Evolutionary conservation across 2,888 invertebrate species (phyloP).

Genomic region (Dicyrtoma fusca): DNA sequence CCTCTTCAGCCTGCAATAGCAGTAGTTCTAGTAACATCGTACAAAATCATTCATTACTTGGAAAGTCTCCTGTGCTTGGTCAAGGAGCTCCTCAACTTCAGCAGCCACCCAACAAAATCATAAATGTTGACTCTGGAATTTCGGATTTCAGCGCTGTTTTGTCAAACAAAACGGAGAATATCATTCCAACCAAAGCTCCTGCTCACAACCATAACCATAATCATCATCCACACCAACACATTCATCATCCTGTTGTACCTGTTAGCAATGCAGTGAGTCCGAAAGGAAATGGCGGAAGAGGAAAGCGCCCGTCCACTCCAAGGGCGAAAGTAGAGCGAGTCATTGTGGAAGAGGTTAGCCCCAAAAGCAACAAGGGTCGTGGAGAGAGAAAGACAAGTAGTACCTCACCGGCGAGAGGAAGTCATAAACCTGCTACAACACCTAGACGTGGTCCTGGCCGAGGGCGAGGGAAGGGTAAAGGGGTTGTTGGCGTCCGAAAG

Average conservation of each 20-base stretch:
- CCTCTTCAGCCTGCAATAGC: background rate
- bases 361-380: constrained; percentile 45
- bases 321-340: constrained; percentile 33
- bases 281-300: constrained; percentile 32
- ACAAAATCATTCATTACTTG: constrained; percentile 1
- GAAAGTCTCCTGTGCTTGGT: constrained; percentile 38
- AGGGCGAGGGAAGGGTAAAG: constrained; percentile 61
- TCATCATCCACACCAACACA: constrained; percentile 10
- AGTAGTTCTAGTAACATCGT: background rate
- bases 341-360: constrained; percentile 40
- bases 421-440: constrained; percentile 58
- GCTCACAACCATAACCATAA: background rate
- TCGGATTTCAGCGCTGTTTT: constrained; percentile 47
- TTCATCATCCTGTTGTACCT: constrained; percentile 34
- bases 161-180: constrained; percentile 50
- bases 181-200: constrained; percentile 39
- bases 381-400: constrained; percentile 40
- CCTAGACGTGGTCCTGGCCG: constrained; percentile 64
- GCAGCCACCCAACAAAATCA: background rate
- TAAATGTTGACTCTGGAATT: background rate
- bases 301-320: constrained; percentile 40
- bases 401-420: constrained; percentile 44
- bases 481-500: constrained; percentile 51
- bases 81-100: constrained; percentile 12
- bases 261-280: constrained; percentile 33